Evolutionary conservation across 2,113 vertebrate genomes (phyloP).

Genomic region (Serilophus lunatus): DNA sequence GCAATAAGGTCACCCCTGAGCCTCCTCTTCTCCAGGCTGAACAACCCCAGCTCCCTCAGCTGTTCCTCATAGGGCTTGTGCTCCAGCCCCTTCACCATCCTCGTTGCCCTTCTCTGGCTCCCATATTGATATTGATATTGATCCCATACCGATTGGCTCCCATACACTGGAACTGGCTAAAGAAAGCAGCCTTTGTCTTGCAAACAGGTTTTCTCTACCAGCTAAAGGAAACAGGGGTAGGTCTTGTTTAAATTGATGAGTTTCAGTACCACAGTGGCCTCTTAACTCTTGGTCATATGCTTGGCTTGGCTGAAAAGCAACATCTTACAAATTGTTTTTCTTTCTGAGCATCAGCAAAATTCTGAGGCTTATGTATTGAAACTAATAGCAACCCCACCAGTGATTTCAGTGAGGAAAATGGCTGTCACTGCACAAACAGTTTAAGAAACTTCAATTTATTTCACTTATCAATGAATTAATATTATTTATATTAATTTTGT

Average conservation of each 20-base stretch:
- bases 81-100: no score
- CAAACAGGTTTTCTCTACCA: not conserved
- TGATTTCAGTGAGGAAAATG: not conserved
- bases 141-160: no score
- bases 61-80: no score
- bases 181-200: not conserved
- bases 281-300: not conserved
- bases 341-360: not conserved
- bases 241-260: not conserved
- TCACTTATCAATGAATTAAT: not conserved
- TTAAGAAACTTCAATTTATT: not conserved
- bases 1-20: no score
- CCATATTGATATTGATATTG: no score
- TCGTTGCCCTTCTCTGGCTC: no score
- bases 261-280: not conserved
- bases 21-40: no score
- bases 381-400: not conserved
- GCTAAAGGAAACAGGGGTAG: not conserved
- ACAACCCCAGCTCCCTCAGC: no score
- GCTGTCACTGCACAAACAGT: not conserved
- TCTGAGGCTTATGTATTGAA: not conserved
- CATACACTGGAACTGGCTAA: not conserved
- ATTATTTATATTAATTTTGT: not conserved
- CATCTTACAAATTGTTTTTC: not conserved
- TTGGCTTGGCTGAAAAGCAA: not conserved